Percentiles rank a stretch among this genome's conserved stretches.
Conservation (phyloP, 2,888 invertebrate species). For the Lysandra coridon region DNA sequence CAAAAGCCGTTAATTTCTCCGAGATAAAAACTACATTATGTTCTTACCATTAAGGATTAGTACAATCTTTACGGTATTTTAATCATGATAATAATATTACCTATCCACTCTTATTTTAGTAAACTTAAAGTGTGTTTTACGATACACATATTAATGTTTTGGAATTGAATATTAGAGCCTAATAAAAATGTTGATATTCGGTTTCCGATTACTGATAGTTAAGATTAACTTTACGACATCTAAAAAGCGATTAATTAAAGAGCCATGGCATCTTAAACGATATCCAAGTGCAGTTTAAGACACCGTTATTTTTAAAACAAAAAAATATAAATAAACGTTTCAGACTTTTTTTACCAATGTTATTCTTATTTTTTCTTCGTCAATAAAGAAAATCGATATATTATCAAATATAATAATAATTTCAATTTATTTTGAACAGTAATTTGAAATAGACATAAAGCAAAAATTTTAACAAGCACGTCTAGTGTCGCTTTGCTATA, state of each 20-base stretch:
- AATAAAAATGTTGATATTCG: neutral
- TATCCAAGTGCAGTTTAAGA: neutral
- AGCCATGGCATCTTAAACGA: neutral
- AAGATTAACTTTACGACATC: slow-evolving; percentile 4
- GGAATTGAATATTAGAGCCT: neutral
- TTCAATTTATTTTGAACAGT: too few relatives aligned
- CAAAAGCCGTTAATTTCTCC: too few relatives aligned
- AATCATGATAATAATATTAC: neutral
- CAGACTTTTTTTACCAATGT: too few relatives aligned
- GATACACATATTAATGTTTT: neutral
- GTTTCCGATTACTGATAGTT: slow-evolving; percentile 15
- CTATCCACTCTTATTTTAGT: neutral
- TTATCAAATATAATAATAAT: too few relatives aligned
- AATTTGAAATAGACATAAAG: too few relatives aligned
- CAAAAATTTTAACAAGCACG: too few relatives aligned
- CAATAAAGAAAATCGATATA: too few relatives aligned
- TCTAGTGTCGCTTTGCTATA: neutral
- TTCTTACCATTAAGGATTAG: too few relatives aligned
- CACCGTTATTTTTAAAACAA: neutral
- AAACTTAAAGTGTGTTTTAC: neutral
- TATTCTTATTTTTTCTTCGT: too few relatives aligned
- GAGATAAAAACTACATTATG: too few relatives aligned
- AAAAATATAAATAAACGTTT: too few relatives aligned
- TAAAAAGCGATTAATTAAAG: neutral
- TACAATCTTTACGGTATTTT: neutral